A percentile compares a stretch with the other conserved stretches of the same genome.
Conservation (phyloP, 2,797 vertebrate species). For the Trachops cirrhosus region DNA sequence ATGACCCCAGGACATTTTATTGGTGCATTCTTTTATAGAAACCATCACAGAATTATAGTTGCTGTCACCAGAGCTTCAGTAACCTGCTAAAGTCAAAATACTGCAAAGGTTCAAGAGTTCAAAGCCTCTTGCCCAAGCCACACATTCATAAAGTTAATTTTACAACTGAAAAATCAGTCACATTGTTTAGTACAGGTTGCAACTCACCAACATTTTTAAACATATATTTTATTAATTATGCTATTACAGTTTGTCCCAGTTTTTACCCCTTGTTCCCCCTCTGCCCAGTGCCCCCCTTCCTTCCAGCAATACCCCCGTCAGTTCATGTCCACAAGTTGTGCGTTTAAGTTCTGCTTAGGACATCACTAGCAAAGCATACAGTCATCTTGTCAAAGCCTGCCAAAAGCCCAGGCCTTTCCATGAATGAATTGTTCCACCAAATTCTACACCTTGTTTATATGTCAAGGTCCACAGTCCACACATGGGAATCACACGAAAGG, state of each 20-base stretch:
- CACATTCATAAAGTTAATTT: not conserved
- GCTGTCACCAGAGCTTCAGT: not conserved
- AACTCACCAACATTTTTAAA: not conserved
- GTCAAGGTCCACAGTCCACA: not conserved
- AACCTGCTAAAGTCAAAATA: not conserved
- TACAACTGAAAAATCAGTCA: not conserved
- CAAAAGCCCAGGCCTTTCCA: not conserved
- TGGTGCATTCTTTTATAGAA: not conserved
- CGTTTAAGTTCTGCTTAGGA: not conserved
- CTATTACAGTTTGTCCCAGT: no score
- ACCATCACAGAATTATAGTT: not conserved
- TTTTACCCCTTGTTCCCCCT: no score
- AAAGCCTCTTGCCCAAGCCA: not conserved
- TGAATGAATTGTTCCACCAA: not conserved
- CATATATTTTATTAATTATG: no score
- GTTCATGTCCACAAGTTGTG: no score
- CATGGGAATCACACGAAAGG: not conserved
- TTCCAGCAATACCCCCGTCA: no score
- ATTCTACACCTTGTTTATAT: not conserved
- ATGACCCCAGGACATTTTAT: accelerated
- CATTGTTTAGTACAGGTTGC: not conserved
- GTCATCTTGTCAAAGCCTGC: not conserved
- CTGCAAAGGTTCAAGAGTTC: not conserved
- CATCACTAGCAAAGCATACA: not conserved
- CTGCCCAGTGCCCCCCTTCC: no score